Base-by-base conservation (phyloP, 2,888 invertebrate genomes). In the Andrena chrysosceles region DNA sequence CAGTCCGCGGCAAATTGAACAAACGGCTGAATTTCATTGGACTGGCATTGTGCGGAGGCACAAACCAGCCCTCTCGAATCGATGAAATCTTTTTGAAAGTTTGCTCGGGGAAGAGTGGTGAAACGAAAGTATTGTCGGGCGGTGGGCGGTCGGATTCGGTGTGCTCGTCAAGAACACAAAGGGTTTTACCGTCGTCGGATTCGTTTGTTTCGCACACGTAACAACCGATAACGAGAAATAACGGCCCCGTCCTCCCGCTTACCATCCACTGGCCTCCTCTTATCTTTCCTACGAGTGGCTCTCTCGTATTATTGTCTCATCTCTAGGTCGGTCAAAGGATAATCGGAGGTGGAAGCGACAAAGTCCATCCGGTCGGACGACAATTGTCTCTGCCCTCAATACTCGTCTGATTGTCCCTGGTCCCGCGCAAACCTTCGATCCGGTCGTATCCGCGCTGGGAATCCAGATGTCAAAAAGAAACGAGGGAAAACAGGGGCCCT, bases 321-420 rank as follows among this genome's bases (percentile, higher is more conserved):
- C 90, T 75, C 87, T 83, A 86, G 85, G 85, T 85, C 86, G 89
- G 89, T 91, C 92, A 92, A 92, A 92, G 91, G 91, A 91, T 91
- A 91, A 91, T 90, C 91, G 89, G 82, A 77, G 87, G 87, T 77
- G 85, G 85, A 81, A 90, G 88, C 89, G 89, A 89, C 89, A 85
- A 88, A 88, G 87, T 90, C 87, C 85, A 86, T 90, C 89, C 90
- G 85, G 86, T 85, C 79, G 89, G 88, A 89, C 85, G 89, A 87
- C 89, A 88, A 91, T 91, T 89, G 90, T 86, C 87, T 86, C 87
- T 85, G 82, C 85, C 88, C 84, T 85, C 86, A 71, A 86, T 85
- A 81, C 77, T 63, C 86, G 82, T 85, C 87, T 87, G 90, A 91
- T 90, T 87, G 89, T 88, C 83, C 87, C 67, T 49, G 63, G 23